Evolutionary conservation across 2,888 invertebrate species (phyloP).

Genomic region (Idaea dimidiata): DNA sequence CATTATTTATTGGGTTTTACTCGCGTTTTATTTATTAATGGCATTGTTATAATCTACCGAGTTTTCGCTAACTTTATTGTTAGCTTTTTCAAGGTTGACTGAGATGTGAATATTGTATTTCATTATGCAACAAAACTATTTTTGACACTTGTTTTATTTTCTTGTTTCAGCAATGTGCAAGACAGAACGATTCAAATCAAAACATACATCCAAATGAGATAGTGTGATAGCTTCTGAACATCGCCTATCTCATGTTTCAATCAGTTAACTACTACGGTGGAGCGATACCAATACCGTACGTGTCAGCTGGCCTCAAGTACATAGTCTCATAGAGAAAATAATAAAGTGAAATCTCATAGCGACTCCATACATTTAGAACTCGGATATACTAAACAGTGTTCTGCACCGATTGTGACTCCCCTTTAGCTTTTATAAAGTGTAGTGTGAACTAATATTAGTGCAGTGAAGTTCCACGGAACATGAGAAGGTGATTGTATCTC

Average conservation of each 20-base stretch:
- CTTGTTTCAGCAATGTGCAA: constrained; percentile 88
- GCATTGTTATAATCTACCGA: too few species aligned
- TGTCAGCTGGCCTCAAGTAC: constrained; percentile 64
- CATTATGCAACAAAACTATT: too few species aligned
- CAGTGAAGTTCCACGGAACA: constrained; percentile 61
- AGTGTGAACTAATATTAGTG: constrained; percentile 42
- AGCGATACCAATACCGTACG: constrained; percentile 73
- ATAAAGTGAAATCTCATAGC: constrained; percentile 44
- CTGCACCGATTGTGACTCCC: constrained; percentile 45
- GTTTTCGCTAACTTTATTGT: too few species aligned
- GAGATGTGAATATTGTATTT: too few species aligned
- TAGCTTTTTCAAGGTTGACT: too few species aligned
- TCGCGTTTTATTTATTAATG: too few species aligned
- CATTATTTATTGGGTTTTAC: too few species aligned
- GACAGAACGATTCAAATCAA: constrained; percentile 90
- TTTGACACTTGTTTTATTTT: constrained; percentile 25
- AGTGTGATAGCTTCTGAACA: constrained; percentile 88
- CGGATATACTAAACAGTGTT: constrained; percentile 48
- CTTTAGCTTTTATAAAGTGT: constrained; percentile 57
- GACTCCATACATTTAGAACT: constrained; percentile 47
- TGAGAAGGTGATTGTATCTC: constrained; percentile 75
- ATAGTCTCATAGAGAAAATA: constrained; percentile 60
- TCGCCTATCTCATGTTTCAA: constrained; percentile 84
- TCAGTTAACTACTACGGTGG: constrained; percentile 82
- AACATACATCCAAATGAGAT: constrained; percentile 92